Base-by-base conservation (phyloP, 2,888 invertebrate species). In the Xestia rhomboidea region DNA sequence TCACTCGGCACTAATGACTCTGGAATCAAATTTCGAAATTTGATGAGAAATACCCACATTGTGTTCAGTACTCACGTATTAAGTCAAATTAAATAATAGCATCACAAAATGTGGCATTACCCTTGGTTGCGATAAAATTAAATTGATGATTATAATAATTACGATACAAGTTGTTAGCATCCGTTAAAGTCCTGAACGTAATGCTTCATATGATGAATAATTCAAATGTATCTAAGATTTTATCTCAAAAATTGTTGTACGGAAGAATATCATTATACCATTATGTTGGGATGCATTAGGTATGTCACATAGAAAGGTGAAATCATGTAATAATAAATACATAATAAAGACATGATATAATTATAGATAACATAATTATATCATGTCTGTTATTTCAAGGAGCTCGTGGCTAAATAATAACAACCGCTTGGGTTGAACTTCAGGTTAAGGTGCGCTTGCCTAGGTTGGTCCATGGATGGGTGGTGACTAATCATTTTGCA, bases 161-260 rank as follows among this genome's bases (percentile, higher is more conserved):
- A 86, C 63, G 66, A 63, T 30, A 63, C 51, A 15, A 76, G 84
- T 63, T 46, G 73, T 75, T 76, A 63, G 68, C 41, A 44, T 76
- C 84, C 82, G 81, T 84, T 82, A 71, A 60, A 64, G 38, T 74
- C 66, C 44, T 15, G 15, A 34, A 38, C 49, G 18, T 77, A 77
- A 77, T 81, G 24, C 68, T 63, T 27, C 18, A 81, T 68, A 73
- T 11, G 87, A 86, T 84, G 81, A 84, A 87, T 87, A 62, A 87
- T 81, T 87, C 87, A 85, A 71, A 81, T 76, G 71, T 69, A 66
- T 81, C 4, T n/a, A 34, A 81, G 82, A 82, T 84, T 60, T 68
- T 76, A 84, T 82, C 82, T 69, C 7, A 69, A 76, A 84, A 81
- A 69, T 68, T 62, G 46, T 72, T 73, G 41, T 30, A 49, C 60